Percentiles rank a stretch among this genome's conserved stretches.
phyloP scores from a whole-genome alignment of 2,113 vertebrate species.

The Globicephala melas region DNA sequence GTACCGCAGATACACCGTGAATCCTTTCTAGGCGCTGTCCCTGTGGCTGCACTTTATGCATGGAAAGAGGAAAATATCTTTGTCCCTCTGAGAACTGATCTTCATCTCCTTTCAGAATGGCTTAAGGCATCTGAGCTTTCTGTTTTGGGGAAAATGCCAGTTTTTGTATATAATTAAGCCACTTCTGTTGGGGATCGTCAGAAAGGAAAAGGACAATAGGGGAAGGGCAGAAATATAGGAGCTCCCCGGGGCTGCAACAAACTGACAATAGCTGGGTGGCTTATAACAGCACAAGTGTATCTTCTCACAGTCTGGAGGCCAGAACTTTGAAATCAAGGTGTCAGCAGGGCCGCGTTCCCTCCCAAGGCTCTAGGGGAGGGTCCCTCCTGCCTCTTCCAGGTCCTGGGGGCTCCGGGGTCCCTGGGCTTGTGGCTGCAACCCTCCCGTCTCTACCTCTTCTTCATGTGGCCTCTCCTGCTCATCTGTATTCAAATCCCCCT shows the following conservation, averaged over 20 bases:
- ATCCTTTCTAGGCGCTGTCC: not conserved
- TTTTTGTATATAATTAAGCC: not conserved
- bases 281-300: rapidly evolving
- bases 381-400: not conserved
- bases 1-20: rapidly evolving
- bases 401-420: not conserved
- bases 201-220: not conserved
- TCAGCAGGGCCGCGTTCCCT: not conserved
- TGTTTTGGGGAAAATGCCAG: not conserved
- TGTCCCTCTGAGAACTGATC: not conserved
- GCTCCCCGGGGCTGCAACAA: not conserved
- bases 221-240: too few relatives aligned
- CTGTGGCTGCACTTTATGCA: rapidly evolving
- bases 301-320: not conserved
- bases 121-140: not conserved
- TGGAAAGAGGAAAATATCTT: not conserved
- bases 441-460: not conserved
- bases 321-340: not conserved
- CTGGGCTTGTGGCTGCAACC: not conserved
- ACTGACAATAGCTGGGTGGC: rapidly evolving
- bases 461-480: not conserved
- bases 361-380: not conserved
- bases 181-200: rapidly evolving
- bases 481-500: not conserved
- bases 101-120: too few relatives aligned